A percentile compares a stretch with the other conserved stretches of the same genome.
Conservation (phyloP, 1,140 invertebrate genomes). For the Conus ventricosus region DNA sequence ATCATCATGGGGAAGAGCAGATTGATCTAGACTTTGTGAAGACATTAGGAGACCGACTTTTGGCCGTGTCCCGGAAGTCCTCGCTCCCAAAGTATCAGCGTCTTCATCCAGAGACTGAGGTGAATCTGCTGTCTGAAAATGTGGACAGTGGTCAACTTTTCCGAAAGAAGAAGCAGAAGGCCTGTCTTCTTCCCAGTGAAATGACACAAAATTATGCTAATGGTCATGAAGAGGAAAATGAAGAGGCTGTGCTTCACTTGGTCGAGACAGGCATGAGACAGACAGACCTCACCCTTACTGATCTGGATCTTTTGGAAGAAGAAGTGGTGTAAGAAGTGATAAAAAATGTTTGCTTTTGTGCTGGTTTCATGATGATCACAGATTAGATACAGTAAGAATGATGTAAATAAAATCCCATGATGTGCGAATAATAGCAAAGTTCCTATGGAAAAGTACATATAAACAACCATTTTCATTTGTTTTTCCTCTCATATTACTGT, state of each 20-base stretch:
- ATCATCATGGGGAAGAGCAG: not conserved
- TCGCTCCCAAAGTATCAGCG: constrained; percentile 29
- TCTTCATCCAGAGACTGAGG: not conserved
- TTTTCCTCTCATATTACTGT: not conserved
- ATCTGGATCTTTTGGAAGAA: constrained; percentile 25
- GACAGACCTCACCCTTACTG: not conserved
- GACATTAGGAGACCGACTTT: constrained; percentile 14
- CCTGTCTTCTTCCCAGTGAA: not conserved
- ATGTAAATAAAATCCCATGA: not conserved
- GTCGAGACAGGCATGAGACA: not conserved
- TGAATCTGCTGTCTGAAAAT: too few relatives aligned
- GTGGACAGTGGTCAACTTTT: not conserved
- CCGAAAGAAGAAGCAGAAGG: constrained; percentile 4
- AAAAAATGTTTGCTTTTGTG: too few relatives aligned
- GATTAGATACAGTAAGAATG: not conserved
- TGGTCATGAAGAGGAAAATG: not conserved
- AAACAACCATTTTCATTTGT: not conserved
- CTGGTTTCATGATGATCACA: not conserved
- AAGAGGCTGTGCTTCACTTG: not conserved
- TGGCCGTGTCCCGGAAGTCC: constrained; percentile 21
- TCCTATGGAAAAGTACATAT: not conserved
- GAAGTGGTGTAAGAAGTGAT: constrained; percentile 17
- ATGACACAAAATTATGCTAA: not conserved
- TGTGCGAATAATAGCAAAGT: not conserved
- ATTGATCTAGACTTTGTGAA: constrained; percentile 28